Evolutionary conservation across 1,140 invertebrate species (phyloP).

Genomic region (Caenorhabditis inopinata): DNA sequence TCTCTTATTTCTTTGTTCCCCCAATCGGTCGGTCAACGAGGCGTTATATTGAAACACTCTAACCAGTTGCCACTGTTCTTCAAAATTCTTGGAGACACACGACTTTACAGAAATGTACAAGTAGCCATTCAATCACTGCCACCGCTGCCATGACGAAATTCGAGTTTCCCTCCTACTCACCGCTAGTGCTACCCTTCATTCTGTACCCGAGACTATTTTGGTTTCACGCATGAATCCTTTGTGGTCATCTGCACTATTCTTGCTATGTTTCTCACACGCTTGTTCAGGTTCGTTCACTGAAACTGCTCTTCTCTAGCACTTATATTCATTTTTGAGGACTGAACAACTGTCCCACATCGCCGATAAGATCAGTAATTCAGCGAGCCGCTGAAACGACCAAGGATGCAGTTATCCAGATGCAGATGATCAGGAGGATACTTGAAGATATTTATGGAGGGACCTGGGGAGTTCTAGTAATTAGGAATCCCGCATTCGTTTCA

Average conservation of each 20-base stretch:
- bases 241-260: background rate
- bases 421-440: conserved; percentile 63
- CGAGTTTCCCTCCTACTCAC: background rate
- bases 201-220: background rate
- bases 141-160: background rate
- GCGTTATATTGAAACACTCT: background rate
- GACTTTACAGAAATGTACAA: background rate
- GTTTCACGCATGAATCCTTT: background rate
- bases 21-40: background rate
- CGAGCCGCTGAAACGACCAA: conserved; percentile 45
- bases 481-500: conserved; percentile 56
- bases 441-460: conserved; percentile 64
- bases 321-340: background rate
- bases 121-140: background rate
- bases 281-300: background rate
- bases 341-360: conserved; percentile 49
- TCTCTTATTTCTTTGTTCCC: background rate
- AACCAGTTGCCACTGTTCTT: background rate
- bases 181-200: background rate
- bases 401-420: conserved; percentile 55
- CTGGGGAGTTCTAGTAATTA: conserved; percentile 63
- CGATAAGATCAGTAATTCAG: conserved; percentile 48
- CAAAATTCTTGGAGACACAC: background rate
- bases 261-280: background rate
- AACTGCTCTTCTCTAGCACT: too few relatives aligned